A percentile compares a stretch with the other conserved stretches of the same genome.
phyloP scores from a whole-genome alignment of 2,888 invertebrate genomes.

The Patella depressa region DNA sequence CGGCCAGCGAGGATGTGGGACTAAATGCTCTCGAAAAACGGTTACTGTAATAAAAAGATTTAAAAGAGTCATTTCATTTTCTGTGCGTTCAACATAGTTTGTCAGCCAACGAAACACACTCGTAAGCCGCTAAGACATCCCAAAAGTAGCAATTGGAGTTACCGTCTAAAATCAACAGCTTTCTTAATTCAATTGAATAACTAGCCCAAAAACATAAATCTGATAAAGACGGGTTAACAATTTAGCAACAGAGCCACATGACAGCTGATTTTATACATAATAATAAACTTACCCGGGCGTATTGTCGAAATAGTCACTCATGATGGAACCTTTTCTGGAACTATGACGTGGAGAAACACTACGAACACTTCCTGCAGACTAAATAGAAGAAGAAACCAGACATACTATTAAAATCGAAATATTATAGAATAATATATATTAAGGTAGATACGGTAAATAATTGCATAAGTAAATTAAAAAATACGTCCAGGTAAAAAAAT shows the following conservation, averaged over 20 bases:
- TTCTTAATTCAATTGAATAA: background rate
- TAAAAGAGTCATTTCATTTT: too few species aligned
- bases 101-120: too few species aligned
- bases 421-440: too few species aligned
- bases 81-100: too few species aligned
- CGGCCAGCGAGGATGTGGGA: slow-evolving; percentile 39
- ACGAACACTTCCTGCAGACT: slow-evolving; percentile 20
- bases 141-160: too few species aligned
- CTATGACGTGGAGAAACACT: slow-evolving; percentile 26
- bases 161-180: too few species aligned
- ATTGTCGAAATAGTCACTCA: slow-evolving; percentile 54
- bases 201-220: background rate
- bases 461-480: too few species aligned
- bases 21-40: slow-evolving; percentile 26
- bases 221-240: background rate
- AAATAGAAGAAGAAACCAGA: background rate
- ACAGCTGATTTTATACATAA: background rate
- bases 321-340: slow-evolving; percentile 48
- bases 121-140: too few species aligned
- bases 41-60: background rate
- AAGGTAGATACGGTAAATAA: too few species aligned
- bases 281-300: slow-evolving; percentile 25
- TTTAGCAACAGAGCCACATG: background rate
- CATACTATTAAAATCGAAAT: too few species aligned
- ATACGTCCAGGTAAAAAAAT: too few species aligned